A percentile compares a stretch with the other conserved stretches of the same genome.
phyloP scores from a whole-genome alignment of 2,797 vertebrate genomes.

The Myotis planiceps region DNA sequence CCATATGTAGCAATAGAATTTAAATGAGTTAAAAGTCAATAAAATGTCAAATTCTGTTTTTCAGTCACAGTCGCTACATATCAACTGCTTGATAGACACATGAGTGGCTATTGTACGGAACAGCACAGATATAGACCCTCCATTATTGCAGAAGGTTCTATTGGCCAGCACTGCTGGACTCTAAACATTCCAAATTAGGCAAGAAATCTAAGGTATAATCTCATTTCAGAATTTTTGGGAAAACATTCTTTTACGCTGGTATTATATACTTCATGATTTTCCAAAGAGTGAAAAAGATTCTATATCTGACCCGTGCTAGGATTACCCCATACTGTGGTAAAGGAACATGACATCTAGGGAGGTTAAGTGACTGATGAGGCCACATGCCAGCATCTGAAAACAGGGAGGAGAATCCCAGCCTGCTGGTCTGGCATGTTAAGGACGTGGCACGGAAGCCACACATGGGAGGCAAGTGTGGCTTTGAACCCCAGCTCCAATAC shows the following conservation, averaged over 20 bases:
- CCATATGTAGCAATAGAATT: neutral
- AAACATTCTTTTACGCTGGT: neutral
- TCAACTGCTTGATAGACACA: neutral
- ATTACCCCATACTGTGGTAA: neutral
- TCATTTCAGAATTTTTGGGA: neutral
- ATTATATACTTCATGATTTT: neutral
- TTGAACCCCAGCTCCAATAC: neutral
- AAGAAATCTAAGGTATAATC: neutral
- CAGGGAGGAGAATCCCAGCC: neutral
- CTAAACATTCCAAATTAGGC: neutral
- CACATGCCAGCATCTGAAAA: neutral
- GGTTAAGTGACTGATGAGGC: neutral
- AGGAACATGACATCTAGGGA: neutral
- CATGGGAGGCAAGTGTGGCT: neutral
- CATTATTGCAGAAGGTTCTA: neutral
- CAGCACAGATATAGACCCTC: neutral
- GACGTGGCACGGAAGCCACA: neutral
- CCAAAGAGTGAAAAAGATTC: neutral
- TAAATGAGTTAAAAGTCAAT: neutral
- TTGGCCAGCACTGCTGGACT: neutral
- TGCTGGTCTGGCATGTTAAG: neutral
- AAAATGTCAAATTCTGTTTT: neutral
- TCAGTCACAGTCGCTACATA: neutral
- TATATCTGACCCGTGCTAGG: neutral
- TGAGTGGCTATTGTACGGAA: neutral